These are phyloP conservation scores for Wasmannia auropunctata DNA, from an alignment of 1,140 invertebrate species.

Conservation along the genomic window DNA sequence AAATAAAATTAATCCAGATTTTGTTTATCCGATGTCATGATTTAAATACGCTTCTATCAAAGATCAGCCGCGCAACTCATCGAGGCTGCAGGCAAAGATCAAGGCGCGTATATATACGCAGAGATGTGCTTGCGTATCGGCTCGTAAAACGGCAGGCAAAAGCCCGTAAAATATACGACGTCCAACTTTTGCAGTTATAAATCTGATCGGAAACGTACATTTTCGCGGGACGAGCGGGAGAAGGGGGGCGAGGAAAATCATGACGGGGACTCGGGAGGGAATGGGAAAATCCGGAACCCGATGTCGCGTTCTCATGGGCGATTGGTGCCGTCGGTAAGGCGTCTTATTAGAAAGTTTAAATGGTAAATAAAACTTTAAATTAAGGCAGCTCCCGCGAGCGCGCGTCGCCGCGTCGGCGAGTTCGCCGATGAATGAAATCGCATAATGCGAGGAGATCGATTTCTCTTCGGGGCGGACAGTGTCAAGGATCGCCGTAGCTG, in stretches of 20 bases:
- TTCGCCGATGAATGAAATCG: constrained; percentile 48
- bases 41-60: not conserved
- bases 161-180: constrained; percentile 32
- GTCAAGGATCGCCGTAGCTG: not conserved
- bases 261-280: not conserved
- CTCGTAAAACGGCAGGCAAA: constrained; percentile 17
- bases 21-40: not conserved
- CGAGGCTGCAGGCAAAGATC: not conserved
- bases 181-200: constrained; percentile 53
- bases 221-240: too few relatives aligned
- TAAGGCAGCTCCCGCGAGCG: constrained; percentile 33
- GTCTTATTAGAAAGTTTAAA: constrained; percentile 61
- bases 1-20: not conserved
- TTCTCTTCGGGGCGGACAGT: not conserved
- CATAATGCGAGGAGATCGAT: constrained; percentile 47
- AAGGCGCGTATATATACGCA: not conserved
- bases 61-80: constrained; percentile 14
- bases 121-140: constrained; percentile 49
- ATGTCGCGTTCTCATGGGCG: constrained; percentile 44
- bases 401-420: not conserved
- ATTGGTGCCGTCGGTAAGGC: constrained; percentile 34
- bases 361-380: constrained; percentile 62
- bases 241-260: not conserved
- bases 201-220: constrained; percentile 35
- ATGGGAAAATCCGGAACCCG: not conserved